Percentiles rank a stretch among this genome's conserved stretches.
Conservation (phyloP, 2,113 vertebrate species). For the Nettapus auritus region DNA sequence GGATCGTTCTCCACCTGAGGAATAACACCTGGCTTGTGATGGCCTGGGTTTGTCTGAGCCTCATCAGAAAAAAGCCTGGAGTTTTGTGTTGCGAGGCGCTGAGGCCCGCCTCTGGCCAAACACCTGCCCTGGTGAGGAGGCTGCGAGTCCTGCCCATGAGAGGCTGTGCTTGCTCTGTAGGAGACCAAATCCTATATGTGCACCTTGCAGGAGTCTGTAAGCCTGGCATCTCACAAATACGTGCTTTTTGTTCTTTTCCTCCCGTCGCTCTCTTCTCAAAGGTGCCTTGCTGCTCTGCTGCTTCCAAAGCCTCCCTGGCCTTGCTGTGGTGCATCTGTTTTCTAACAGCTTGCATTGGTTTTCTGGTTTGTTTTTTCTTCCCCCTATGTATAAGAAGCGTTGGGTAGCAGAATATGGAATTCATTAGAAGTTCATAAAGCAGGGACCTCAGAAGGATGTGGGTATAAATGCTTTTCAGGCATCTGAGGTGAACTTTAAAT, state of each 20-base stretch:
- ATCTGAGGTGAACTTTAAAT: slow-evolving; percentile 57
- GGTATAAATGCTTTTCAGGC: slow-evolving; percentile 62
- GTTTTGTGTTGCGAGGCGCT: not conserved
- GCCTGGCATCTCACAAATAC: not conserved
- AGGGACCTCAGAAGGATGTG: slow-evolving; percentile 59
- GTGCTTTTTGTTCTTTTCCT: not conserved
- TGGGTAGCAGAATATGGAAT: slow-evolving; percentile 46
- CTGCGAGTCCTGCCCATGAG: not conserved
- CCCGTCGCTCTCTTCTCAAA: not conserved
- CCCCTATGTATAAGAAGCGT: slow-evolving; percentile 25
- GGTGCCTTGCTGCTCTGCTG: not conserved
- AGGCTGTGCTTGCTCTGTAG: not conserved
- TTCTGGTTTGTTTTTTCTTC: slow-evolving; percentile 66
- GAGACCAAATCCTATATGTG: rapidly evolving
- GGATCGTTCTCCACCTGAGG: not conserved
- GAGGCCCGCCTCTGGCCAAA: not conserved
- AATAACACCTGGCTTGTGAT: not conserved
- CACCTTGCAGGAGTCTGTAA: not conserved
- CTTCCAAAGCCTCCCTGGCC: not conserved
- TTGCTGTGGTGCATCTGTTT: slow-evolving; percentile 38
- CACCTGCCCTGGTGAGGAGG: not conserved
- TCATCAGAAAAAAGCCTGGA: rapidly evolving
- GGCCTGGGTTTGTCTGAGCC: not conserved
- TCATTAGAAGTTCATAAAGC: slow-evolving; percentile 62
- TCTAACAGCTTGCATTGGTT: not conserved